Base-by-base conservation (phyloP, 2,888 invertebrate species). In the Dolomedes plantarius region DNA sequence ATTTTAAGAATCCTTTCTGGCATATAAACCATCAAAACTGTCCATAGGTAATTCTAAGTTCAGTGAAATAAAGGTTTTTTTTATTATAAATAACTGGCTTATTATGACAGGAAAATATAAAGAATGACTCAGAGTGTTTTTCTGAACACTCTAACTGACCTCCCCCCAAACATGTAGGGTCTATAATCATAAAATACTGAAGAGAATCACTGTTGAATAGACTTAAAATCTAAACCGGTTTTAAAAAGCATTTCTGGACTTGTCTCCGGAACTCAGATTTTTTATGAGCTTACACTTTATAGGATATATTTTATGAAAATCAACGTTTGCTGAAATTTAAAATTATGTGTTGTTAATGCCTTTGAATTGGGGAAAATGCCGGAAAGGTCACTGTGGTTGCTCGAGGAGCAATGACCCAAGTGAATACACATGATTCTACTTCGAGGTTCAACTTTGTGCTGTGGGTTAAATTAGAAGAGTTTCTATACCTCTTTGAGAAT, bases 341-440 rank as follows among this genome's bases (percentile, higher is more conserved):
- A 56, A 56, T 56, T 56, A 56, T 56, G 56, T 23, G 56, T 56
- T 56, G 56, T 46, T 46, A 13, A 2, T 7, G 56, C 56, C 56
- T 56, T 56, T 56, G 23, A 23, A 56, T 56, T 2, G 56, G 6
- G 1, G 23, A 56, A 56, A 23, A 23, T 16, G 7, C 16, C 2
- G 11, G 56, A 56, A 56, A 56, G 56, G 23, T 56, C 23, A 56
- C 23, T 23, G 56, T 23, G 16, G 19, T 56, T 56, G 19, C 13
- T 46, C 16, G 46, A 16, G 16, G 23, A 6, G 19, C 56, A 23
- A 56, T 56, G 56, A 56, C 56, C 56, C 16, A 5, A 3, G 23
- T 56, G 23, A 56, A 56, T 56, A 56, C 23, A 23, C 11, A 23
- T 23, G 2, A 6, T 56, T 46, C 9, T 46, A 56, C 6, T 23